These are phyloP conservation scores for Micromesistius poutassou DNA, from an alignment of 2,797 vertebrate species.

Conservation along the genomic window DNA sequence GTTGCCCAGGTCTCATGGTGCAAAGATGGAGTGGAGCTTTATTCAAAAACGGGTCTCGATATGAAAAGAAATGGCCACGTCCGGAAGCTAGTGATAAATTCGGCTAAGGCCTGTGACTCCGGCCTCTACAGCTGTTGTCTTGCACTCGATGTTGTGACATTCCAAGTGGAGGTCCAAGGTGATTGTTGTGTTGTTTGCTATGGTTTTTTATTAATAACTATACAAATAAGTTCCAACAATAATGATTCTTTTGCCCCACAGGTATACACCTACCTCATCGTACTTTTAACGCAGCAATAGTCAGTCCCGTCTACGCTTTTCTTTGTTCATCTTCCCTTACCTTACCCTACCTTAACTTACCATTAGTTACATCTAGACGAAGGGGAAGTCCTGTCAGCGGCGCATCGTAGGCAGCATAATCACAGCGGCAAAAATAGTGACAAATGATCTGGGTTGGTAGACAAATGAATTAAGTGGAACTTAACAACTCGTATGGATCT, in stretches of 20 bases:
- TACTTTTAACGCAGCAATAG: not conserved
- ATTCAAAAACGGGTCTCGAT: constrained; percentile 68
- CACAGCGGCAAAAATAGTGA: too few relatives aligned
- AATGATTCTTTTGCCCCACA: not conserved
- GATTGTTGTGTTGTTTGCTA: constrained; percentile 41
- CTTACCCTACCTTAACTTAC: not conserved
- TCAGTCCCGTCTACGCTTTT: not conserved
- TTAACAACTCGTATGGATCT: too few relatives aligned
- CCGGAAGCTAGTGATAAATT: constrained; percentile 70
- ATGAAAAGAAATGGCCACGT: constrained; percentile 67
- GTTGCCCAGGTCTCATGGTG: constrained; percentile 69
- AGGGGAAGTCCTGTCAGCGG: too few relatives aligned
- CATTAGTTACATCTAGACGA: not conserved
- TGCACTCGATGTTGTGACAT: constrained; percentile 64
- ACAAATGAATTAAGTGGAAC: too few relatives aligned
- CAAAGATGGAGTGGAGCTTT: constrained; percentile 71
- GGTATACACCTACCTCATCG: not conserved
- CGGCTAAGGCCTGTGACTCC: constrained; percentile 70
- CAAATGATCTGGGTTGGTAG: too few relatives aligned
- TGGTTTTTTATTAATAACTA: not conserved
- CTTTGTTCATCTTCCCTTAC: not conserved
- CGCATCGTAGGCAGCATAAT: too few relatives aligned
- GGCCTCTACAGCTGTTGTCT: constrained; percentile 74
- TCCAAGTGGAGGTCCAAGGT: constrained; percentile 76
- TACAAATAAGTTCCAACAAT: not conserved